phyloP scores from a whole-genome alignment of 2,113 vertebrate species.

The Ramphastos sulfuratus region DNA sequence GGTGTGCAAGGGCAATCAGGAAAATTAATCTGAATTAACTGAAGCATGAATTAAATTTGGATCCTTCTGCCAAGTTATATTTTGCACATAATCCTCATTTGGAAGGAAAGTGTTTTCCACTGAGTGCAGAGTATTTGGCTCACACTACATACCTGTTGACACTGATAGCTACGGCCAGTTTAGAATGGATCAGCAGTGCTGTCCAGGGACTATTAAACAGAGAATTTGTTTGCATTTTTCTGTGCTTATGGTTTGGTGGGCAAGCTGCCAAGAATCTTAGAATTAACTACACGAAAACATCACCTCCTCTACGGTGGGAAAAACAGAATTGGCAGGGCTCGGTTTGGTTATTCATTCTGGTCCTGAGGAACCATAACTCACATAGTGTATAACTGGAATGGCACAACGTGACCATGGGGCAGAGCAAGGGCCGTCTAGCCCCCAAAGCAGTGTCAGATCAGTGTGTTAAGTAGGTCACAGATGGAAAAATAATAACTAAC shows the following conservation, averaged over 20 bases:
- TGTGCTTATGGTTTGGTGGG: not conserved
- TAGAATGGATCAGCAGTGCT: slow-evolving; percentile 32
- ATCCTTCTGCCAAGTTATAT: slow-evolving; percentile 51
- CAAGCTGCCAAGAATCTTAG: slow-evolving; percentile 46
- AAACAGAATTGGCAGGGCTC: not conserved
- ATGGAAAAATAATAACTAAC: not conserved
- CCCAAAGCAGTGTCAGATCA: accelerated
- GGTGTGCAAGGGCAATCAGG: slow-evolving; percentile 20
- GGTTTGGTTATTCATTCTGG: not conserved
- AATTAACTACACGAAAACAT: not conserved
- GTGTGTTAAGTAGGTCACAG: not conserved
- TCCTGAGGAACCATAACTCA: not conserved
- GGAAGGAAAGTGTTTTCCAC: slow-evolving; percentile 34
- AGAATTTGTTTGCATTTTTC: slow-evolving; percentile 29
- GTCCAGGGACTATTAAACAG: slow-evolving; percentile 19
- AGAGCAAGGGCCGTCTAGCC: not conserved
- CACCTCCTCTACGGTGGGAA: not conserved
- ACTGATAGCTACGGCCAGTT: slow-evolving; percentile 24
- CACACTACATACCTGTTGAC: slow-evolving; percentile 46
- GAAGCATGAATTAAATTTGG: slow-evolving; percentile 56
- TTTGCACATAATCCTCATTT: slow-evolving; percentile 58
- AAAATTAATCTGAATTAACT: slow-evolving; percentile 61
- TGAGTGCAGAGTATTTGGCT: slow-evolving; percentile 10
- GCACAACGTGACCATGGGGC: not conserved
- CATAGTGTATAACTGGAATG: accelerated